Evolutionary conservation across 2,113 vertebrate genomes (phyloP), one percentile per base, ranked within the genome.

Genomic region (Cynoglossus semilaevis): DNA sequence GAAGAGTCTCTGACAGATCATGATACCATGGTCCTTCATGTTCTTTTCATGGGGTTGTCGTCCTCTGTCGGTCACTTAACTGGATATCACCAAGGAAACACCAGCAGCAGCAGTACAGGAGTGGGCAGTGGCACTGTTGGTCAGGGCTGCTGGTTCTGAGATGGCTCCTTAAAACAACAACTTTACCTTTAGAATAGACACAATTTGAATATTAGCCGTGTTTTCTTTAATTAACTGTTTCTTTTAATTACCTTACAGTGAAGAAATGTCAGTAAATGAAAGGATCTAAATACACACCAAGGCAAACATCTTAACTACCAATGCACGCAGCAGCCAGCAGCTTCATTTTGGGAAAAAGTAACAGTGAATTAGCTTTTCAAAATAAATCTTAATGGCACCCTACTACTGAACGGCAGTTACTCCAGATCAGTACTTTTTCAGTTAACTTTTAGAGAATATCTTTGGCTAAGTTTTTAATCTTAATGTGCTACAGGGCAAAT

Each of bases 51-150:
- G 35, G 85, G 78, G 86, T 86, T 84, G 84, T 77, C 63, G 12
- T 85, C 53, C 79, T 87, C 84, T 89, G 87, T 80, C 81, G 82
- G 76, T 80, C 60, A 79, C 82, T 88, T 65, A 70, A 82, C 83
- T 50, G 9, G 57, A 65, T 63, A 70, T 63, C 68, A 71, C 68
- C 68, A 11, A 51, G 64, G 63, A 78, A 68, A 77, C 68, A 68
- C 51, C 76, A 69, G 56, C 66, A 3, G 9, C 66, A 36, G 8
- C 0, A 29, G 22, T 29, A 29, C 22, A n/a, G 15, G 72, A 80
- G 69, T 44, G 13, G 69, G 61, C n/a, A n/a, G n/a, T 69, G 14
- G 2, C 48, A 6, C 15, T 42, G 63, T 77, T 48, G 70, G 53
- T 62, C 72, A 55, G 15, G 38, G 74, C 74, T 79, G 80, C 43